Evolutionary conservation across 2,113 vertebrate genomes (phyloP).

Genomic region (Hemibagrus wyckioides): DNA sequence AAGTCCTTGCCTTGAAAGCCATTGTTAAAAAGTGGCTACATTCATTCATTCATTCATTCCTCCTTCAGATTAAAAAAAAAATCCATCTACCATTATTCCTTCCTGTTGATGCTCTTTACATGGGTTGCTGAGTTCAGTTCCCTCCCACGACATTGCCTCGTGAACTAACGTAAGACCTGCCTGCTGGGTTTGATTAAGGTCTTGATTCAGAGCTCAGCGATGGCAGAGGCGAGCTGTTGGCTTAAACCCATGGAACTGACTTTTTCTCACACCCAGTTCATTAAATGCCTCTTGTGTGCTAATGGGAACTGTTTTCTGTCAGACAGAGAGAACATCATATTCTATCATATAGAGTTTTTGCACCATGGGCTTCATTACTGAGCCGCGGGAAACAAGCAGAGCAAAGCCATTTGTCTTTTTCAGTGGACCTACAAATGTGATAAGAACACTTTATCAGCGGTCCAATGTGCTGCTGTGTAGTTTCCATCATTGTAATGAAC

Average conservation of each 20-base stretch:
- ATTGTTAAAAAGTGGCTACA: neutral
- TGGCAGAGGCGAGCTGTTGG: constrained; percentile 17
- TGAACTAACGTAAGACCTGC: constrained; percentile 14
- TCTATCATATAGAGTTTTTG: constrained; percentile 41
- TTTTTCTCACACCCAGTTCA: constrained; percentile 32
- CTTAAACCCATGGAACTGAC: neutral
- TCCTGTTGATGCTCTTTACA: neutral
- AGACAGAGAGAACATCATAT: constrained; percentile 24
- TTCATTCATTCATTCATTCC: neutral
- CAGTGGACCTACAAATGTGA: constrained; percentile 17
- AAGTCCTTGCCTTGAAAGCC: neutral
- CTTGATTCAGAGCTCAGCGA: constrained; percentile 1
- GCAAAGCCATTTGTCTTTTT: constrained; percentile 43
- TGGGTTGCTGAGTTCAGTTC: neutral
- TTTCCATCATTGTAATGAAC: constrained; percentile 6
- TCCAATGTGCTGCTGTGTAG: constrained; percentile 1
- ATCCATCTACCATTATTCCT: neutral
- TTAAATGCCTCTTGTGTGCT: constrained; percentile 39
- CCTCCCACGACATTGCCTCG: neutral
- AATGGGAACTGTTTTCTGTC: constrained; percentile 39
- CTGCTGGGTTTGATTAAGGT: constrained; percentile 31
- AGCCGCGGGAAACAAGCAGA: constrained; percentile 33
- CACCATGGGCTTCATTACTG: constrained; percentile 45
- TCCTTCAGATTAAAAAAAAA: neutral
- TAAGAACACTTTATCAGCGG: constrained; percentile 26